Conservation (phyloP, 2,888 invertebrate genomes). For the Drosophila nigritarsus region DNA sequence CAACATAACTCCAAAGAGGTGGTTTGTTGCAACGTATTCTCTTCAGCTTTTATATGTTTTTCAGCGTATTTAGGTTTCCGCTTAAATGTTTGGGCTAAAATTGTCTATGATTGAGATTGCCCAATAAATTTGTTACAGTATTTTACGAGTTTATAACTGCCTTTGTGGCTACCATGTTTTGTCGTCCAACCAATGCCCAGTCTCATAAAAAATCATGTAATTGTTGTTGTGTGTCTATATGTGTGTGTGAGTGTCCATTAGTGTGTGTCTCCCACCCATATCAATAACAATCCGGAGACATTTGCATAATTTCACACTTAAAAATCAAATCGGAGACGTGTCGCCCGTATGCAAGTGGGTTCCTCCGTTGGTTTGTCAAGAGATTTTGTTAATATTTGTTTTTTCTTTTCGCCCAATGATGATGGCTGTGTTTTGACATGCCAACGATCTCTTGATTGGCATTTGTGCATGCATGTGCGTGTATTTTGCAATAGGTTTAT, state of each 20-base stretch:
- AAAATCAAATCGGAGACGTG: conserved; percentile 41
- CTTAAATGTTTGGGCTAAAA: background rate
- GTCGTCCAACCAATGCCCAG: conserved; percentile 46
- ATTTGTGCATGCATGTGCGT: conserved; percentile 48
- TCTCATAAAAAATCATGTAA: conserved; percentile 64
- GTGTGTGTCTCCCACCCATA: conserved; percentile 40
- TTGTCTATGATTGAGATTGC: conserved; percentile 43
- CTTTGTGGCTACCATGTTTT: conserved; percentile 76
- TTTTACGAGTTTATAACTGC: conserved; percentile 78
- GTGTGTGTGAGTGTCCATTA: conserved; percentile 22
- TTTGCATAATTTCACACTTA: conserved; percentile 80
- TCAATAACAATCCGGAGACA: conserved; percentile 44
- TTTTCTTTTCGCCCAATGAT: conserved; percentile 36
- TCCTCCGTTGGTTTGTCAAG: conserved; percentile 27
- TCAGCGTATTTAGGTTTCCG: conserved; percentile 32
- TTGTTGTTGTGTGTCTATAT: conserved; percentile 40
- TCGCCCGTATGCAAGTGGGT: conserved; percentile 25
- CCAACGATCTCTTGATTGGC: conserved; percentile 71
- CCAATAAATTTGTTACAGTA: conserved; percentile 77
- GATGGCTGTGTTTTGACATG: conserved; percentile 70
- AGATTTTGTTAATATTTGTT: conserved; percentile 40
- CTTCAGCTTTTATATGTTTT: background rate
- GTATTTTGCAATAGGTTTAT: conserved; percentile 51
- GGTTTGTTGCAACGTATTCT: background rate
- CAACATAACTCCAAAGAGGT: background rate